A percentile compares a stretch with the other conserved stretches of the same genome.
Conservation (phyloP, 2,888 invertebrate genomes). For the Phlogophora meticulosa region DNA sequence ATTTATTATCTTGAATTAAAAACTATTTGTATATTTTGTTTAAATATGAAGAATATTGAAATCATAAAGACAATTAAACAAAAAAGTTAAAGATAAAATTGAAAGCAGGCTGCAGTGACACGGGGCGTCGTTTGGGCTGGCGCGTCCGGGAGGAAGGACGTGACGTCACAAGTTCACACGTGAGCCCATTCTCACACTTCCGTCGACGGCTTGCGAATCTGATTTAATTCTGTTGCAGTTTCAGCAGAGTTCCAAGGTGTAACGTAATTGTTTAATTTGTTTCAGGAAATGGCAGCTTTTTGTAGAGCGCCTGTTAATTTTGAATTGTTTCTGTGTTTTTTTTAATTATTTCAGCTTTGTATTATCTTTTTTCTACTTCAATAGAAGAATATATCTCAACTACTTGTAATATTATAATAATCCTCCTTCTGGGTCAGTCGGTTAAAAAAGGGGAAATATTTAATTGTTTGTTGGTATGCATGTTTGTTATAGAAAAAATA, state of each 20-base stretch:
- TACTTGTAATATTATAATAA: too few species aligned
- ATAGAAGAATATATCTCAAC: too few species aligned
- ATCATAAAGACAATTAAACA: too few species aligned
- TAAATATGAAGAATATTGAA: too few species aligned
- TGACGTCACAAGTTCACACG: slow-evolving; percentile 67
- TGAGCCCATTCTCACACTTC: slow-evolving; percentile 59
- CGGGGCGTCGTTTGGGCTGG: neutral
- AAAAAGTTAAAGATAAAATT: neutral
- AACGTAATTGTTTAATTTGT: slow-evolving; percentile 62
- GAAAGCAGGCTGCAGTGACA: slow-evolving; percentile 12
- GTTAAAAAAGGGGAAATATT: too few species aligned
- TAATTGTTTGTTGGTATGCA: too few species aligned
- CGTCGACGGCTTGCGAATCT: slow-evolving; percentile 52
- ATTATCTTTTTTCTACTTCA: neutral
- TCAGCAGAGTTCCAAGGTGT: slow-evolving; percentile 52
- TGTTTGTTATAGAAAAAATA: too few species aligned
- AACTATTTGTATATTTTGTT: too few species aligned
- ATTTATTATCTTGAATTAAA: too few species aligned
- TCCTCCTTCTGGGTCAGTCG: too few species aligned
- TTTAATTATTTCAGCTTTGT: neutral
- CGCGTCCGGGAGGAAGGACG: slow-evolving; percentile 58
- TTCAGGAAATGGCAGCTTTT: slow-evolving; percentile 51
- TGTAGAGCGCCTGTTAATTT: slow-evolving; percentile 27
- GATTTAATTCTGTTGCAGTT: slow-evolving; percentile 66
- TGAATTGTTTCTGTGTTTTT: slow-evolving; percentile 5